Evolutionary conservation across 2,888 invertebrate species (phyloP), one percentile per base, ranked within the genome.

Genomic region (Graphium colonna): DNA sequence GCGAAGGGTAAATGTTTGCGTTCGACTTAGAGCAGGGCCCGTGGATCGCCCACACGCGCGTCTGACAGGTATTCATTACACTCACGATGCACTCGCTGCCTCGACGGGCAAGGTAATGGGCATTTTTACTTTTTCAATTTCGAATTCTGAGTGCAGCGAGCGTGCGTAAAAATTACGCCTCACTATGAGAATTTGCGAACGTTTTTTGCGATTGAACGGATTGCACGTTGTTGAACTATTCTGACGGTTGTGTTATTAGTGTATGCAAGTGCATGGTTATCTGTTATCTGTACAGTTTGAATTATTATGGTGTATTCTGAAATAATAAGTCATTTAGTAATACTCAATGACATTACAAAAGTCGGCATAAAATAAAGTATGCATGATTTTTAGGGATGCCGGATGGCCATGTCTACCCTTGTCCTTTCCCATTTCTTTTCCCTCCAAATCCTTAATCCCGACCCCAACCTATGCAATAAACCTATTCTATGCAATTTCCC

Each of bases 1-100:
- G 82, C 83, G 84, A 82, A 83, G 82, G 85, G 88, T 80, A 88
- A 88, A 89, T 88, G 87, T 89, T 89, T 89, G 84, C 84, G 69
- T 88, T 86, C 86, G 86, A 85, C 82, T 86, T 86, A 84, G 84
- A 56, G 31, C 31, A 7, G 54, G 57, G 63, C 60, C 63, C 58
- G 64, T 64, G 79, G 73, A 78, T 76, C 86, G 88, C 84, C 88
- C 89, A 89, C 89, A 87, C 89, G 82, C 87, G 82, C 79, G 80
- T 69, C 73, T 86, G 88, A 85, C 88, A 88, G 86, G 83, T 81
- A 85, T 81, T 86, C 85, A 89, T 89, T 88, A 89, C 82, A 77
- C 69, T 68, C 78, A 73, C 73, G 73, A 77, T 67, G 73, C 59
- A 40, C 52, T 54, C 49, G 56, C 43, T 59, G 60, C 65, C 28